Evolutionary conservation across 2,888 invertebrate genomes (phyloP).

Genomic region (Mimachlamys varia): DNA sequence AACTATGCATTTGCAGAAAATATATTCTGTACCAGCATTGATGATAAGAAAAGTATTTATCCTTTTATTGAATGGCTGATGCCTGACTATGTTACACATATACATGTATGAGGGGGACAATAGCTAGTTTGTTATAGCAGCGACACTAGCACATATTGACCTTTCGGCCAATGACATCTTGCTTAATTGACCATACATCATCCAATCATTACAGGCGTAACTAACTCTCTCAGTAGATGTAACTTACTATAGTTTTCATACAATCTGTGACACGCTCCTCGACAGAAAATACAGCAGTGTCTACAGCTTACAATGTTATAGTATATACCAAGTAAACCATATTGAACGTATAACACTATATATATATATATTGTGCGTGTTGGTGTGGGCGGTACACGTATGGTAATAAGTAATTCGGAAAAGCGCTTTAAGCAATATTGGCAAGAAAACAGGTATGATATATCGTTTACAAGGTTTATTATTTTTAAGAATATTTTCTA

Average conservation of each 20-base stretch:
- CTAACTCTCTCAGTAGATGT: background rate
- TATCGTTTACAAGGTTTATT: background rate
- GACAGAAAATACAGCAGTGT: too few species aligned
- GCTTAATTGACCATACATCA: background rate
- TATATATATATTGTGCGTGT: too few species aligned
- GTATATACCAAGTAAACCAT: too few species aligned
- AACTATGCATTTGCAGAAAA: too few species aligned
- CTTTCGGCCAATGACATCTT: constrained; percentile 2
- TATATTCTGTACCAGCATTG: too few species aligned
- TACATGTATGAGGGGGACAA: background rate
- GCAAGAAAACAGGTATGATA: background rate
- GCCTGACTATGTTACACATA: background rate
- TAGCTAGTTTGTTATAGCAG: background rate
- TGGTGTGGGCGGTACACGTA: background rate
- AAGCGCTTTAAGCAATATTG: background rate
- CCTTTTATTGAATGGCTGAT: background rate
- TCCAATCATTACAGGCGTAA: background rate
- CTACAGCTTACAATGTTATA: too few species aligned
- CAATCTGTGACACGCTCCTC: background rate
- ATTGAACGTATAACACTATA: too few species aligned
- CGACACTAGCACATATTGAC: background rate
- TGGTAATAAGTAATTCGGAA: background rate
- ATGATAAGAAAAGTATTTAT: background rate
- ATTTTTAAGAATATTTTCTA: background rate
- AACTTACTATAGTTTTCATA: background rate